phyloP scores from a whole-genome alignment of 1,140 invertebrate species.

The Ips typographus region DNA sequence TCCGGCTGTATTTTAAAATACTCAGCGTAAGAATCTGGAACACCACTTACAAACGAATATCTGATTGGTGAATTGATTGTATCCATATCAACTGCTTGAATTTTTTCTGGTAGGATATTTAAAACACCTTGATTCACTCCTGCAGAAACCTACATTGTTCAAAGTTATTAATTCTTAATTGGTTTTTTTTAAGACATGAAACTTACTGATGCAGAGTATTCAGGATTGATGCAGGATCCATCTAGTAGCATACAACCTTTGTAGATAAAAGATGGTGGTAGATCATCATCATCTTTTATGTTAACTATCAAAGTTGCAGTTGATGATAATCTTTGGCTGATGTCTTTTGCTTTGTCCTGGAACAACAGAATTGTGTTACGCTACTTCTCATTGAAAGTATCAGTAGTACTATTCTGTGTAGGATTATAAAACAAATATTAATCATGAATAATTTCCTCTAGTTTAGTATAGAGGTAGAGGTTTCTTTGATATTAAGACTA shows the following conservation, averaged over 20 bases:
- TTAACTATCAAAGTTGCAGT: constrained; percentile 85
- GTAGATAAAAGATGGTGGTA: constrained; percentile 85
- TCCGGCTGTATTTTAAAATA: constrained; percentile 83
- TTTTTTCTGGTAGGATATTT: constrained; percentile 81
- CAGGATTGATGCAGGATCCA: constrained; percentile 79
- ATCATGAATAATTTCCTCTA: too few species aligned
- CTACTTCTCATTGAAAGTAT: too few species aligned
- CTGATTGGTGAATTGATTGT: constrained; percentile 77
- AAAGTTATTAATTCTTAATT: neutral
- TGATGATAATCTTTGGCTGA: constrained; percentile 70
- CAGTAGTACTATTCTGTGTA: too few species aligned
- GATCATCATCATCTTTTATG: constrained; percentile 85
- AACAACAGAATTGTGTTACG: neutral
- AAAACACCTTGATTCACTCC: constrained; percentile 79
- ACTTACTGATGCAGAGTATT: constrained; percentile 71
- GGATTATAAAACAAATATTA: too few species aligned
- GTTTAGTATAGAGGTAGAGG: too few species aligned
- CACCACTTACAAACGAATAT: constrained; percentile 80
- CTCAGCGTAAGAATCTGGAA: constrained; percentile 70
- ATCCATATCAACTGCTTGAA: constrained; percentile 86
- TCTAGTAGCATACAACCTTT: constrained; percentile 76
- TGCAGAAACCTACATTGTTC: constrained; percentile 66
- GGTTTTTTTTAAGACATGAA: constrained; percentile 2
- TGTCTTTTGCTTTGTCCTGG: constrained; percentile 80
- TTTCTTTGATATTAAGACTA: too few species aligned